A percentile compares a stretch with the other conserved stretches of the same genome.
phyloP scores from a whole-genome alignment of 2,113 vertebrate genomes.

The Epinephelus moara region DNA sequence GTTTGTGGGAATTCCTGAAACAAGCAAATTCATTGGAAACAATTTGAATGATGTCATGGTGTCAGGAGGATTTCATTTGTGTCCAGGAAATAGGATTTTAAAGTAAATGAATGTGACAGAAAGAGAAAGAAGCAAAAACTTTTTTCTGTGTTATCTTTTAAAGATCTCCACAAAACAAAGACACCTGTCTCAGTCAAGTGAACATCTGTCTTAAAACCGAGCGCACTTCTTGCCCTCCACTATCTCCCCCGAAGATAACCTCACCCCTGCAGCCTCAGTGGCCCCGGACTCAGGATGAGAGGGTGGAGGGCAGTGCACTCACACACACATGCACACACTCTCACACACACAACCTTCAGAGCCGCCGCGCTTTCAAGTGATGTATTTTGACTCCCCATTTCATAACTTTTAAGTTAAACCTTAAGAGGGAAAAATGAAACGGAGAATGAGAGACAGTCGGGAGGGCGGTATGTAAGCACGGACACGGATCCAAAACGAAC shows the following conservation, averaged over 20 bases:
- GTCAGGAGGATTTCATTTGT: conserved; percentile 32
- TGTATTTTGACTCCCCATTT: conserved; percentile 80
- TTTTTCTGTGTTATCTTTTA: neutral
- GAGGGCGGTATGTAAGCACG: conserved; percentile 85
- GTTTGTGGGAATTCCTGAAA: conserved; percentile 57
- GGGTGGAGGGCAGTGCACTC: conserved; percentile 30
- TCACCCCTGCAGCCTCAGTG: conserved; percentile 42
- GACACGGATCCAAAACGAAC: conserved; percentile 87
- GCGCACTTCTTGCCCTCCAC: conserved; percentile 22
- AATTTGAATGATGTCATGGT: conserved; percentile 58
- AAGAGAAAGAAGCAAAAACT: conserved; percentile 27
- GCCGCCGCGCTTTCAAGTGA: conserved; percentile 72
- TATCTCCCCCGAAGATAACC: conserved; percentile 56
- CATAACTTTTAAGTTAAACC: conserved; percentile 83
- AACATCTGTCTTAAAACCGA: conserved; percentile 33
- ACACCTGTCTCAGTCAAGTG: conserved; percentile 57
- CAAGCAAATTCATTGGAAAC: conserved; percentile 44
- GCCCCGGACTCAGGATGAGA: conserved; percentile 42
- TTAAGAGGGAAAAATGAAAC: conserved; percentile 81
- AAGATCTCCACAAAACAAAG: conserved; percentile 21
- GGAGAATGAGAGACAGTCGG: conserved; percentile 80
- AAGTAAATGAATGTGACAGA: conserved; percentile 11
- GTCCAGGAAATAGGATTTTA: conserved; percentile 25
- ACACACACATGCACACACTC: neutral
- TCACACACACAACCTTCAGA: conserved; percentile 23